A percentile compares a stretch with the other conserved stretches of the same genome.
Conservation (phyloP, 2,113 vertebrate species). For the Microcebus lehilahytsara region DNA sequence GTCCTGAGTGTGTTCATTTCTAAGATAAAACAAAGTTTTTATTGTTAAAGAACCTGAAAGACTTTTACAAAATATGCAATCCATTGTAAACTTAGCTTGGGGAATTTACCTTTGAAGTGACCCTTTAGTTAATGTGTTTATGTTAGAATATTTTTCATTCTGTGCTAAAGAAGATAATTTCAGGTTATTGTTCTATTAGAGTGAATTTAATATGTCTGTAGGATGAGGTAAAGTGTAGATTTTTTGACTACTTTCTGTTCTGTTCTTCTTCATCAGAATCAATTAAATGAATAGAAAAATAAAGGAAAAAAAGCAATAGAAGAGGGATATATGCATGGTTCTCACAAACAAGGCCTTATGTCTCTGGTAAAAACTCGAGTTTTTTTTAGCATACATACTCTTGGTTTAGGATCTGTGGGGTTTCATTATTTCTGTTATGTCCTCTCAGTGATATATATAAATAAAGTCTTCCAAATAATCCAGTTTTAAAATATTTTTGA, state of each 20-base stretch:
- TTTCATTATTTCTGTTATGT: conserved; percentile 37
- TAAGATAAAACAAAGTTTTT: background rate
- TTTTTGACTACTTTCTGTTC: background rate
- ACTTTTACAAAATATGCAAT: background rate
- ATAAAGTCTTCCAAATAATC: background rate
- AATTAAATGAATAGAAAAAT: background rate
- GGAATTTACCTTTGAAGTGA: background rate
- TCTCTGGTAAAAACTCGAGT: conserved; percentile 3
- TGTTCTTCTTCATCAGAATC: background rate
- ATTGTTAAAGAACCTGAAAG: background rate
- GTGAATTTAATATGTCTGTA: background rate
- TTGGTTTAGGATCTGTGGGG: background rate
- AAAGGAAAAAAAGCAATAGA: background rate
- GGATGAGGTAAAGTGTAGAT: background rate
- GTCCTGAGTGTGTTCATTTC: background rate
- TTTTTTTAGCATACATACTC: background rate
- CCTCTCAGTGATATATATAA: background rate
- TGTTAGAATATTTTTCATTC: background rate
- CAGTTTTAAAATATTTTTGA: conserved; percentile 13
- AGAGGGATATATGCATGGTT: background rate
- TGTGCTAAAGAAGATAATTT: background rate
- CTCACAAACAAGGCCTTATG: background rate
- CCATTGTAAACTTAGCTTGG: background rate
- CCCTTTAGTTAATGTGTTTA: background rate
- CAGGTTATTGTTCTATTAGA: background rate